A percentile compares a stretch with the other conserved stretches of the same genome.
phyloP scores from a whole-genome alignment of 92 coral and sea anemone species.

The Phymanthus crucifer region DNA sequence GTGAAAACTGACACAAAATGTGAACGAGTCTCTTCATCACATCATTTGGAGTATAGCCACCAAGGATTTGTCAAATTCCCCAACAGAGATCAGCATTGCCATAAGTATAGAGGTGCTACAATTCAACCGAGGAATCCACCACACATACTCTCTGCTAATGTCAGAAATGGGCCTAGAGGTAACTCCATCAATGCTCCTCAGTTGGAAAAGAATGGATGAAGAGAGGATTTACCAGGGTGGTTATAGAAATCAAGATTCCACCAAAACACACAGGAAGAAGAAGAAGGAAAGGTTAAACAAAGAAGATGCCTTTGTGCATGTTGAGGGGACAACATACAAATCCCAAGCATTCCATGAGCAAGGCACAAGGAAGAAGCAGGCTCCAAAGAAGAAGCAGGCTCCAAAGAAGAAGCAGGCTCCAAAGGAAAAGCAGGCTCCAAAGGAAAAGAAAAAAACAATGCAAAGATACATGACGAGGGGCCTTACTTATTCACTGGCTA shows the following conservation, averaged over 20 bases:
- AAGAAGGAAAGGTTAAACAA: conserved; percentile 28
- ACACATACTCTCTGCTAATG: conserved; percentile 16
- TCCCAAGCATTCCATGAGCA: conserved; percentile 40
- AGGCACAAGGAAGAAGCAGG: too few relatives aligned
- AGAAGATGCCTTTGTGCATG: conserved; percentile 55
- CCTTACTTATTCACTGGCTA: too few relatives aligned
- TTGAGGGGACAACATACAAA: conserved; percentile 45
- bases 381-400: too few relatives aligned
- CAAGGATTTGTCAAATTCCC: conserved; percentile 45
- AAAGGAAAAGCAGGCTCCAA: too few relatives aligned
- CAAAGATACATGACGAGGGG: too few relatives aligned
- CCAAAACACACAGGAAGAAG: conserved; percentile 2
- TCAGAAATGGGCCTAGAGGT: conserved; percentile 19
- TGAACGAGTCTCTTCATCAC: conserved; percentile 53
- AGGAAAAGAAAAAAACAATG: too few relatives aligned
- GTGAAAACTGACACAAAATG: conserved; percentile 55
- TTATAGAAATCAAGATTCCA: neutral
- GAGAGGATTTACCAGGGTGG: conserved; percentile 12
- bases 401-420: too few relatives aligned
- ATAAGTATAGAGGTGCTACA: conserved; percentile 30
- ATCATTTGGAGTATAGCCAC: conserved; percentile 53
- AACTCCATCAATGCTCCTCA: conserved; percentile 1
- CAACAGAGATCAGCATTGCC: conserved; percentile 33
- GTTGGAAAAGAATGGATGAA: conserved; percentile 36
- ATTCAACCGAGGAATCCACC: conserved; percentile 38